phyloP scores from a whole-genome alignment of 2,797 vertebrate species.

The Syngnathus acus region DNA sequence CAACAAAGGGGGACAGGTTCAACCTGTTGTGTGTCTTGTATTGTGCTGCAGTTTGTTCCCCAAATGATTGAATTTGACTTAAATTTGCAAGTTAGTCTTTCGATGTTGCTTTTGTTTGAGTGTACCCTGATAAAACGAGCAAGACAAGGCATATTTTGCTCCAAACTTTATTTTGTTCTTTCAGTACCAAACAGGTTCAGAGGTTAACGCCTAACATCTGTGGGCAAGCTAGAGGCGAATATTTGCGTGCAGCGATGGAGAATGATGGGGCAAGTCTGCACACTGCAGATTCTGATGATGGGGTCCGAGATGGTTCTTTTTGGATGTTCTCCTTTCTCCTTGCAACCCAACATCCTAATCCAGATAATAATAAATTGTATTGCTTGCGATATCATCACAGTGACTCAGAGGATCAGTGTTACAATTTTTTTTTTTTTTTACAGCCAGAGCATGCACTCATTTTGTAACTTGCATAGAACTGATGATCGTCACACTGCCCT shows the following conservation, averaged over 20 bases:
- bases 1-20: no score
- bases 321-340: constrained; percentile 17
- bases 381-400: constrained; percentile 41
- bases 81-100: no score
- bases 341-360: constrained; percentile 24
- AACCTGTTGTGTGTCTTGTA: no score
- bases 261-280: constrained; percentile 27
- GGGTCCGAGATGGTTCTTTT: constrained; percentile 3
- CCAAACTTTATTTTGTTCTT: constrained; percentile 61
- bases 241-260: constrained; percentile 33
- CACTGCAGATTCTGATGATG: not conserved
- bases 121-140: not conserved
- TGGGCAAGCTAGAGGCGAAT: constrained; percentile 37
- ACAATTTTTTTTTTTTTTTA: constrained; percentile 21
- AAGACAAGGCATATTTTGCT: constrained; percentile 25
- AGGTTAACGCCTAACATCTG: constrained; percentile 29
- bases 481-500: constrained; percentile 17
- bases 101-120: not conserved
- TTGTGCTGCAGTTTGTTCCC: no score
- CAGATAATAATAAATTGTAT: constrained; percentile 24
- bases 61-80: no score
- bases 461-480: constrained; percentile 59
- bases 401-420: constrained; percentile 30
- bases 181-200: constrained; percentile 53
- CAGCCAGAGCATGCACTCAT: constrained; percentile 9